Percentiles rank a stretch among this genome's conserved stretches.
Evolutionary conservation across 2,797 vertebrate genomes (phyloP).

Genomic region (Tokudaia muenninki): DNA sequence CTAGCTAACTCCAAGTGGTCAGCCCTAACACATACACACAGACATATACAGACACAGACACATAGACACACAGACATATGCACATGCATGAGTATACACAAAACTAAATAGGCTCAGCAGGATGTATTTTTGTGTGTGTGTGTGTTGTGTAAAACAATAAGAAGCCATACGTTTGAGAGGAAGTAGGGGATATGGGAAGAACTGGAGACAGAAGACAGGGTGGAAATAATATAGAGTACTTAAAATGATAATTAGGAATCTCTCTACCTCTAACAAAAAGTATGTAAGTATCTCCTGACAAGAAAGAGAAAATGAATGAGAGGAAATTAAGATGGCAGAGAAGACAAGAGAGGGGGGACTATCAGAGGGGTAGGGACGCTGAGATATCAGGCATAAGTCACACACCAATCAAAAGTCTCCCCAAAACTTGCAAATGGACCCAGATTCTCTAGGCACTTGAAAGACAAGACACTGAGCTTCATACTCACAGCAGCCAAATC

Average conservation of each 20-base stretch:
- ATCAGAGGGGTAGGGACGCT: not conserved
- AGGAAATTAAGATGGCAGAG: not conserved
- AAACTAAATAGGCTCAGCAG: too few species aligned
- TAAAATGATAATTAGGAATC: not conserved
- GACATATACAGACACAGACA: not conserved
- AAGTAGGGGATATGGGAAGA: not conserved
- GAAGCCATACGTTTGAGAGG: not conserved
- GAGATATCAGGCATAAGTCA: not conserved
- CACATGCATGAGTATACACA: not conserved
- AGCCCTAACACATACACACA: not conserved
- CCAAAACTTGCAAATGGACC: not conserved
- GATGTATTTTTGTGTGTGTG: not conserved
- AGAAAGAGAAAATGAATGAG: not conserved
- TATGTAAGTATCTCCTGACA: not conserved
- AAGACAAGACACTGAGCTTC: not conserved
- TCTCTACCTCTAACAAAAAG: not conserved
- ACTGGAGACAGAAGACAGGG: not conserved
- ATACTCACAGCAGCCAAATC: not conserved
- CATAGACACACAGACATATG: not conserved
- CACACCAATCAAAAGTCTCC: not conserved
- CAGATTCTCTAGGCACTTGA: not conserved
- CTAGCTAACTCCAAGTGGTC: not conserved
- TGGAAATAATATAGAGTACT: not conserved
- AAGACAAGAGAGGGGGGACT: not conserved
- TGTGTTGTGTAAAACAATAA: not conserved